Evolutionary conservation across 1,140 invertebrate species (phyloP).

Genomic region (Meloidogyne floridensis): DNA sequence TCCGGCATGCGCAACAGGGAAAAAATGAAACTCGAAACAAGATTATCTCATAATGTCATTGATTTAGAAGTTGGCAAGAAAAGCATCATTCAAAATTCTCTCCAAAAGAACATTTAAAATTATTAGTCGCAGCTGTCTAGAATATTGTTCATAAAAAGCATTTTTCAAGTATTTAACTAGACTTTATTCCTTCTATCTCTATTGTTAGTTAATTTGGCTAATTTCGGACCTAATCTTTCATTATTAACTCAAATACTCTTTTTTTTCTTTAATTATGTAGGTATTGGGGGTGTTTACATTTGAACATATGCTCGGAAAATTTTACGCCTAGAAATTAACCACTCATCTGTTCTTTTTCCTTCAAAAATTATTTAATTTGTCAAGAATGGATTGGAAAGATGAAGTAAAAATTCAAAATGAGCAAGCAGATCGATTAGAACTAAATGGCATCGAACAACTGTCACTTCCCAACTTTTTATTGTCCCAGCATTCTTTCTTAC

Average conservation of each 20-base stretch:
- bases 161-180: too few relatives aligned
- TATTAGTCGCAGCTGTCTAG: too few relatives aligned
- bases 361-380: background rate
- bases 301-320: background rate
- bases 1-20: too few relatives aligned
- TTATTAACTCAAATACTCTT: background rate
- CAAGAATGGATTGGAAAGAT: background rate
- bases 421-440: background rate
- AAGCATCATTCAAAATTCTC: too few relatives aligned
- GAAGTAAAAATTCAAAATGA: background rate
- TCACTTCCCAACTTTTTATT: background rate
- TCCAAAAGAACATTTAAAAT: too few relatives aligned
- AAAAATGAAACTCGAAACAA: too few relatives aligned
- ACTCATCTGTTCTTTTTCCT: background rate
- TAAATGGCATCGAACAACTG: background rate
- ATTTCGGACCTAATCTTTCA: background rate
- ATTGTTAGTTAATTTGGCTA: too few relatives aligned
- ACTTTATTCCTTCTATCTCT: too few relatives aligned
- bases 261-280: background rate
- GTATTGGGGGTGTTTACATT: background rate
- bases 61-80: too few relatives aligned
- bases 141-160: too few relatives aligned
- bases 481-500: background rate
- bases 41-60: too few relatives aligned
- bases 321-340: background rate